Base-by-base conservation (phyloP, 2,113 vertebrate genomes). In the Gymnocephalus cernua region DNA sequence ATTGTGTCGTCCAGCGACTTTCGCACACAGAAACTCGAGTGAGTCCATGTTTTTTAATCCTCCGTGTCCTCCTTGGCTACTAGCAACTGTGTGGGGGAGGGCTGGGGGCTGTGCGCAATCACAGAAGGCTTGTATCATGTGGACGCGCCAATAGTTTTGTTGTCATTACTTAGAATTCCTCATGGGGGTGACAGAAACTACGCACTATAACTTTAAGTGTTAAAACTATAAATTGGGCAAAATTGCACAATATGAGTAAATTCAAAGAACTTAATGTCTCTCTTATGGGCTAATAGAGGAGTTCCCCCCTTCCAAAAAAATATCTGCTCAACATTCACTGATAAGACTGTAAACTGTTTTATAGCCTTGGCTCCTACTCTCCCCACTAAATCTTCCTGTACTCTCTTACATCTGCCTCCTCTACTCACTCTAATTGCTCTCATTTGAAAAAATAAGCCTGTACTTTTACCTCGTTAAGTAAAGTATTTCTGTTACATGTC, bases 291-390 rank as follows among this genome's bases (percentile, higher is more conserved):
- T 67, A 57, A 82, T 21, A 69, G 64, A 48, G 25, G 32, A 10
- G 54, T 50, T 23, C 14, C 38, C 48, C 27, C 15, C 44, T 38
- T 54, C 57, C 45, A n/a, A 41, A 58, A 58, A 74, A 45, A 61
- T 67, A 77, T 63, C 44, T n/a, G 41, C 73, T 51, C 32, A 21
- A 25, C 58, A 63, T 57, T 50, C 80, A 1, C 38, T 12, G 44
- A 70, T 82, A 58, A 58, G 32, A 51, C 80, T 41, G 18, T 38
- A 53, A 38, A 76, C 48, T 44, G 58, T 76, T 66, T 59, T 59
- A 71, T 44, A 51, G 59, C 41, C 41, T 64, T 29, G 25, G 51
- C 58, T 70, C 48, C 57, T 57, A 21, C 59, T 41, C 51, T 57
- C 32, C 69, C 29, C 38, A n/a, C 57, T 57, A 41, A 77, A 57